Evolutionary conservation across 2,113 vertebrate genomes (phyloP), one percentile per base, ranked within the genome.

Genomic region (Bos indicus): DNA sequence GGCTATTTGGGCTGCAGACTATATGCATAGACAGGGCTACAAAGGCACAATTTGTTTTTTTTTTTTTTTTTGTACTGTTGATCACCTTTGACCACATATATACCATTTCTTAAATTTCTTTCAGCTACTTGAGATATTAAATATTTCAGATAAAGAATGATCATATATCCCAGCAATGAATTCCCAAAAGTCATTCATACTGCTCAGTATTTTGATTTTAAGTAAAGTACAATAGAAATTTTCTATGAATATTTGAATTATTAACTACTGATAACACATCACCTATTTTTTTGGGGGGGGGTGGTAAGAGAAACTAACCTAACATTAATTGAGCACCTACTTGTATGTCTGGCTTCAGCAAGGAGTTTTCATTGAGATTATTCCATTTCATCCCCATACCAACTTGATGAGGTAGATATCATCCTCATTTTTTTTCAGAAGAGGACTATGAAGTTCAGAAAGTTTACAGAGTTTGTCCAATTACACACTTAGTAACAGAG

Each of bases 371-470:
- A 88, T 43, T 71, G 48, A 43, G n/a, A 16, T 15, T 43, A 62
- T 71, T 90, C 82, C 88, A 54, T 57, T 51, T n/a, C 82, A 91
- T 93, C 81, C 88, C 97, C 86, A 93, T 77, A 57, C 82, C 77
- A 94, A 96, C 56, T 93, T 87, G 56, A 82, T 60, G 94, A 97
- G 95, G 96, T 97, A 97, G 97, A 95, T 80, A 90, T 30, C 26
- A 88, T 52, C 85, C 97, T 89, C 85, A 46, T 57, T 77, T 90
- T 51, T 51, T 82, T 64, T 90, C 2, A 26, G 36, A 94, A 57
- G 88, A 97, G 88, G 90, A 95, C 30, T 17, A 74, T 2, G 51
- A 98, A 78, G 96, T 67, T 97, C 88, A 94, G 77, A 96, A 95
- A 97, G 59, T 13, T 92, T 95, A 97, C 85, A 95, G 56, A 88